phyloP scores from a whole-genome alignment of 2,113 vertebrate genomes.

The Ctenodactylus gundi region DNA sequence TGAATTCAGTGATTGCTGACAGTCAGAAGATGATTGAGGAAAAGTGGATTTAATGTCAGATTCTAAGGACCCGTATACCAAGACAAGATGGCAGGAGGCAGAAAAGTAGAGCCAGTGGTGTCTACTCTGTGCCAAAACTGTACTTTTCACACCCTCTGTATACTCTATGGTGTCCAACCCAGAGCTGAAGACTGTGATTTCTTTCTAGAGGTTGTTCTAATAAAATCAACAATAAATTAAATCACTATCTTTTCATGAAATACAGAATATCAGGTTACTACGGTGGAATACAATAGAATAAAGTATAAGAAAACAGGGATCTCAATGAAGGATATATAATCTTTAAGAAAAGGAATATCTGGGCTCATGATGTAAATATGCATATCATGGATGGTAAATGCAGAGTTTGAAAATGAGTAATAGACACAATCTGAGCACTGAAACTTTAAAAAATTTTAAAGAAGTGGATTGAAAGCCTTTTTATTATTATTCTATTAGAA shows the following conservation, averaged over 20 bases:
- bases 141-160: background rate
- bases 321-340: background rate
- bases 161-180: background rate
- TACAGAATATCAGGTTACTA: background rate
- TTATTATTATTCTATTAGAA: background rate
- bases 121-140: no score
- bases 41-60: background rate
- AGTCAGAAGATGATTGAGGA: background rate
- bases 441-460: background rate
- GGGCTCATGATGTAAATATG: background rate
- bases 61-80: background rate
- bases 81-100: background rate
- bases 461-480: background rate
- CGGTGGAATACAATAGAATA: background rate
- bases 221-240: background rate
- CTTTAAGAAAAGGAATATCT: background rate
- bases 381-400: background rate
- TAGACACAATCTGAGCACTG: background rate
- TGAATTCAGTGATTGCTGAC: background rate
- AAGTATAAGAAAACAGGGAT: background rate
- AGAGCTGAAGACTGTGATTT: background rate
- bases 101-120: background rate
- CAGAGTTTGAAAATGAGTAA: background rate
- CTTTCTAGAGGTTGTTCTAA: background rate
- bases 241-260: background rate